Evolutionary conservation across 2,113 vertebrate genomes (phyloP), one percentile per base, ranked within the genome.

Genomic region (Muscicapa adusta): DNA sequence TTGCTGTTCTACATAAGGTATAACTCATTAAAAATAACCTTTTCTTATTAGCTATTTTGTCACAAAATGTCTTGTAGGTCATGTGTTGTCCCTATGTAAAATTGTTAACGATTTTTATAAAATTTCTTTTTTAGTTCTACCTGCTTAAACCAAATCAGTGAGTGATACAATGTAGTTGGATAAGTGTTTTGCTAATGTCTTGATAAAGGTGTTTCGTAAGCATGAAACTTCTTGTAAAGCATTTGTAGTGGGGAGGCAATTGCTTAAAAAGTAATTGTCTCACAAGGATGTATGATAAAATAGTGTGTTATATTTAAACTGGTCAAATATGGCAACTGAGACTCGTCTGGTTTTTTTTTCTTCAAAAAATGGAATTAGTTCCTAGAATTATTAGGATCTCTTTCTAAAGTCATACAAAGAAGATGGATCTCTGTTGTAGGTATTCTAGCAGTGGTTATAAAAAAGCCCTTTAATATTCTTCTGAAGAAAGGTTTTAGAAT

Each of bases 1-100:
- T 45, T 82, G 26, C 23, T 22, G 54, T 77, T 85, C 67, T 91
- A 83, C 80, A 58, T 62, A 70, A 71, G n/a, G 22, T 56, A n/a
- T 66, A 62, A 25, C 33, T 94, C 20, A 80, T 94, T 79, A 62
- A 82, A 91, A 73, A 75, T 78, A 94, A 76, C 75, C 75, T 90
- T 93, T 86, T 90, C 70, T 83, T 90, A 40, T n/a, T 18, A 66
- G 19, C 23, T 8, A 23, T 71, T 68, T 83, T 73, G 34, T 77
- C 45, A 63, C 48, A 56, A 61, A 47, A 56, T 74, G 2, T 61
- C 13, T 48, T 61, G 34, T 68, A 54, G 25, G 19, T 33, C 60
- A 65, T 18, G 14, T 1, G 1, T 71, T 87, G 34, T 29, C 22
- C 3, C 1, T 47, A 45, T 66, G 13, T 24, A 31, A 17, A 12